Percentiles rank a stretch among this genome's conserved stretches.
Conservation (phyloP, 2,113 vertebrate genomes). For the Hippocampus mohnikei region DNA sequence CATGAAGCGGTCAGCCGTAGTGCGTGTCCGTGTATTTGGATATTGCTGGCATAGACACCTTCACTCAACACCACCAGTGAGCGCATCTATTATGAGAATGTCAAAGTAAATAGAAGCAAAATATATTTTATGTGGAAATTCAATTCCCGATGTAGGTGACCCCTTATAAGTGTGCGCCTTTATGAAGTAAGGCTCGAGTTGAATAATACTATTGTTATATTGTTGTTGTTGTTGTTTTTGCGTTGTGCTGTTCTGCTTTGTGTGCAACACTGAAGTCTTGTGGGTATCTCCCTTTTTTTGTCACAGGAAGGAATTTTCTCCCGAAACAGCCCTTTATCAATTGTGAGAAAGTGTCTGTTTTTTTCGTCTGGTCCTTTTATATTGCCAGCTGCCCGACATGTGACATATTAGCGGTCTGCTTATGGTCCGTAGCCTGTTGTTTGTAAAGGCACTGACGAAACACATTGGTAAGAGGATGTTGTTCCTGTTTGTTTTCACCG, state of each 20-base stretch:
- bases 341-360: conserved; percentile 58
- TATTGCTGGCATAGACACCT: conserved; percentile 40
- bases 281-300: conserved; percentile 62
- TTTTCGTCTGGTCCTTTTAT: conserved; percentile 35
- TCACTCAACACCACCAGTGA: conserved; percentile 49
- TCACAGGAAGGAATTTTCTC: conserved; percentile 79
- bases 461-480: conserved; percentile 38
- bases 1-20: conserved; percentile 48
- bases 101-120: not conserved
- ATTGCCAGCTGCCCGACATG: conserved; percentile 43
- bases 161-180: not conserved
- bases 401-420: conserved; percentile 45
- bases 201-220: not conserved
- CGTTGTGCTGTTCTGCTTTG: conserved; percentile 24
- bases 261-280: conserved; percentile 56
- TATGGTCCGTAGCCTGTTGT: conserved; percentile 40
- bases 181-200: not conserved
- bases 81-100: not conserved
- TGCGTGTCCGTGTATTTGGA: conserved; percentile 8
- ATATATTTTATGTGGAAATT: not conserved
- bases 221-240: no score
- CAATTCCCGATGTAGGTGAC: not conserved
- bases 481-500: conserved; percentile 40
- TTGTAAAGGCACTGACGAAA: conserved; percentile 40
- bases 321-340: conserved; percentile 53